Evolutionary conservation across 2,797 vertebrate genomes (phyloP), one percentile per base, ranked within the genome.

Genomic region (Dendrocincla fuliginosa): DNA sequence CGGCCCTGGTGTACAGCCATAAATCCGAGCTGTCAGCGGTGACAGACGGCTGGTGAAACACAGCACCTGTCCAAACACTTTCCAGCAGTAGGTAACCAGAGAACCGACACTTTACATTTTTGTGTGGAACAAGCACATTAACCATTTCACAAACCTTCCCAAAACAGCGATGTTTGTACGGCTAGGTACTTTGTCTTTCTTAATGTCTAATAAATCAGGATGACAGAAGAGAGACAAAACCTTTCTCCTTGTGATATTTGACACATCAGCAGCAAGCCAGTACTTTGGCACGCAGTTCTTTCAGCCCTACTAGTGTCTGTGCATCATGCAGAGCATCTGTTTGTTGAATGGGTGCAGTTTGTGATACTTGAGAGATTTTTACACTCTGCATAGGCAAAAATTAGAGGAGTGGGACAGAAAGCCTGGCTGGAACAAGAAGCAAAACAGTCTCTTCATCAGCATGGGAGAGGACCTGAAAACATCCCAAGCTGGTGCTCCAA

Each of bases 51-150:
- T 82, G 82, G 50, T 50, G 95, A 95, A 89, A 84, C 85, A 15
- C 83, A 39, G 78, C 96, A 96, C 95, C 96, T 96, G 96, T 95
- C 89, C 96, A 97, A 97, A 97, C 92, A 95, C 76, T 88, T 41
- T 42, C 82, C 85, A 63, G 68, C 70, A 52, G 86, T 96, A 97
- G 87, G 95, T 89, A 82, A 75, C n/a, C 50, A 92, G 94, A 97
- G 84, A 95, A 68, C 88, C 70, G 53, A 89, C 91, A 94, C 89
- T 86, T 71, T 42, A 42, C 77, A 94, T 95, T 93, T 95, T 95
- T 97, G 94, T 94, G 90, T 25, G 81, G 92, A 95, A 91, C 87
- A 87, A 96, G 89, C 81, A 4, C 94, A 88, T 95, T 96, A 96
- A 94, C 91, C 65, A 6, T 88, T 93, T 92, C 68, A 22, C 78